A percentile compares a stretch with the other conserved stretches of the same genome.
These are phyloP conservation scores for Chionoecetes opilio DNA, from an alignment of 1,140 invertebrate genomes.

Conservation along the genomic window DNA sequence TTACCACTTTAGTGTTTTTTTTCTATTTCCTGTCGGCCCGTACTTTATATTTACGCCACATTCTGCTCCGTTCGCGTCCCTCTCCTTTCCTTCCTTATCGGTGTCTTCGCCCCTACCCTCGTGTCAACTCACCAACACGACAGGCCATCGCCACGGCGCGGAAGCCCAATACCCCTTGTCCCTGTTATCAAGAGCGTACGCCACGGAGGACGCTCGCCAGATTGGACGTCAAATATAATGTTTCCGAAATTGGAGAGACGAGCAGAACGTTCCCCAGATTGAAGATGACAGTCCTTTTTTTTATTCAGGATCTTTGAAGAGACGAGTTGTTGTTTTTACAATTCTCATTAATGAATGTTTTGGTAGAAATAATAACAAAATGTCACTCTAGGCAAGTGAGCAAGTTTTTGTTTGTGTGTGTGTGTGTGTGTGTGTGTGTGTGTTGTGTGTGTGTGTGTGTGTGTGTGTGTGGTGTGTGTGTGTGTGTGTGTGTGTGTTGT, in stretches of 20 bases:
- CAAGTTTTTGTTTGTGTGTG: too few species aligned
- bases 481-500: too few species aligned
- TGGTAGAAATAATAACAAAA: too few species aligned
- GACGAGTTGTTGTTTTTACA: too few species aligned
- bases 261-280: background rate
- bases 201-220: background rate
- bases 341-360: too few species aligned
- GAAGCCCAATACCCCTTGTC: background rate
- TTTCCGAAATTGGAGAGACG: slow-evolving; percentile 28
- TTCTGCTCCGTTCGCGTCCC: background rate
- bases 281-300: background rate
- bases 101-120: background rate
- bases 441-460: too few species aligned
- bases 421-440: too few species aligned
- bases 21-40: background rate
- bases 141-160: slow-evolving; percentile 13
- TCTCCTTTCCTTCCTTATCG: slow-evolving; percentile 1
- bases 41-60: background rate
- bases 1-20: background rate
- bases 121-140: slow-evolving; percentile 16
- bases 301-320: too few species aligned
- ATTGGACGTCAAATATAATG: background rate
- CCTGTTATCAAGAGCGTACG: slow-evolving; percentile 18
- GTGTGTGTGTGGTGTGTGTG: too few species aligned
- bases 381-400: too few species aligned